These are phyloP conservation scores for Caenorhabditis auriculariae DNA, from an alignment of 2,888 invertebrate species.

Conservation along the genomic window DNA sequence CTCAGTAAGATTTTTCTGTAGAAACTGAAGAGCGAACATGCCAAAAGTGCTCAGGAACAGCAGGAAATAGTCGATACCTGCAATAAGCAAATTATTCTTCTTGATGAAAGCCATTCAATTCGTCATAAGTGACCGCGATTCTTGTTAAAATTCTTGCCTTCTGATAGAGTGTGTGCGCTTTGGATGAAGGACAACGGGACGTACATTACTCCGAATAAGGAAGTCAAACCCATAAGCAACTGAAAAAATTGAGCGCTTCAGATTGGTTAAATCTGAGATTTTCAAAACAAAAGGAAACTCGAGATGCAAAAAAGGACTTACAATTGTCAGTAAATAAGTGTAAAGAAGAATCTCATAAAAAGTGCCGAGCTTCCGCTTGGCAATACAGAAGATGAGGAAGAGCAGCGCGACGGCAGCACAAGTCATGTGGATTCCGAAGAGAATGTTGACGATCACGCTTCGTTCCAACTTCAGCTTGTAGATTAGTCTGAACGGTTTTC, in stretches of 20 bases:
- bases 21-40: constrained; percentile 18
- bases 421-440: constrained; percentile 42
- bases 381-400: constrained; percentile 33
- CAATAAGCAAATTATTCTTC: background rate
- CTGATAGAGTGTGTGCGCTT: constrained; percentile 34
- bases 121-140: background rate
- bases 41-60: constrained; percentile 11
- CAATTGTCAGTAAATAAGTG: constrained; percentile 42
- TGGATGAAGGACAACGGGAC: constrained; percentile 44
- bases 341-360: constrained; percentile 44
- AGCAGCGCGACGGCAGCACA: constrained; percentile 26
- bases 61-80: constrained; percentile 23
- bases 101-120: too few relatives aligned
- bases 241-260: constrained; percentile 9
- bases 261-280: background rate
- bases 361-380: constrained; percentile 40
- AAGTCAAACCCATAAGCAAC: constrained; percentile 44
- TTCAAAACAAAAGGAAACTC: background rate
- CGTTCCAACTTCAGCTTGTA: constrained; percentile 30
- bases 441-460: constrained; percentile 33
- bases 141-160: constrained; percentile 11
- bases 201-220: constrained; percentile 43
- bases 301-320: constrained; percentile 11
- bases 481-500: constrained; percentile 24
- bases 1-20: constrained; percentile 30